Conservation (phyloP, 2,888 invertebrate species). For the Allolobophora icterica region DNA sequence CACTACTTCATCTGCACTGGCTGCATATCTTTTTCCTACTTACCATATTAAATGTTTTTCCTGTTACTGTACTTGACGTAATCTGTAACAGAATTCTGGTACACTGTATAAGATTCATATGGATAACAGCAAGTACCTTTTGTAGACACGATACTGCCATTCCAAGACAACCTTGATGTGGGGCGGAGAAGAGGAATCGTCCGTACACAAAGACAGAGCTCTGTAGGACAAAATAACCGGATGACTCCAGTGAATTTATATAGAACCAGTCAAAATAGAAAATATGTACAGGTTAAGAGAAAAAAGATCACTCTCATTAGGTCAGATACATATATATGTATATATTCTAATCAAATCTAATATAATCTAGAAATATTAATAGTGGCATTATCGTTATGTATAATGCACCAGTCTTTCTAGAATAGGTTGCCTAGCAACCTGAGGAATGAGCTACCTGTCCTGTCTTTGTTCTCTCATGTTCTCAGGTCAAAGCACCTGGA, state of each 20-base stretch:
- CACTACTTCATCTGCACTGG: background rate
- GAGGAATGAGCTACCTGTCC: too few species aligned
- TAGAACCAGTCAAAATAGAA: background rate
- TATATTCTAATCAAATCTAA: too few species aligned
- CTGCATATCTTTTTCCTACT: too few species aligned
- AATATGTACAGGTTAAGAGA: background rate
- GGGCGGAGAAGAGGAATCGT: conserved; percentile 31
- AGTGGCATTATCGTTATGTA: too few species aligned
- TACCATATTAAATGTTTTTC: background rate
- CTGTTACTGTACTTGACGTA: background rate
- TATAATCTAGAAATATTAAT: background rate
- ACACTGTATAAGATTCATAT: background rate
- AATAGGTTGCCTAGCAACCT: too few species aligned
- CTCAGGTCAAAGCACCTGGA: too few species aligned
- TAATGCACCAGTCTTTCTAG: too few species aligned
- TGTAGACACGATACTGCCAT: conserved; percentile 43
- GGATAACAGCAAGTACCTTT: conserved; percentile 36
- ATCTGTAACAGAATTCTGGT: background rate
- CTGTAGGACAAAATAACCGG: conserved; percentile 27
- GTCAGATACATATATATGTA: background rate
- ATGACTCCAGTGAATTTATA: background rate
- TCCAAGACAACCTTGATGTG: conserved; percentile 46
- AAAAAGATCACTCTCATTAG: background rate
- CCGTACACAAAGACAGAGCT: conserved; percentile 37
- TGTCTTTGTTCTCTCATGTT: too few species aligned